Base-by-base conservation (phyloP, 2,888 invertebrate species). In the Linyphia triangularis region DNA sequence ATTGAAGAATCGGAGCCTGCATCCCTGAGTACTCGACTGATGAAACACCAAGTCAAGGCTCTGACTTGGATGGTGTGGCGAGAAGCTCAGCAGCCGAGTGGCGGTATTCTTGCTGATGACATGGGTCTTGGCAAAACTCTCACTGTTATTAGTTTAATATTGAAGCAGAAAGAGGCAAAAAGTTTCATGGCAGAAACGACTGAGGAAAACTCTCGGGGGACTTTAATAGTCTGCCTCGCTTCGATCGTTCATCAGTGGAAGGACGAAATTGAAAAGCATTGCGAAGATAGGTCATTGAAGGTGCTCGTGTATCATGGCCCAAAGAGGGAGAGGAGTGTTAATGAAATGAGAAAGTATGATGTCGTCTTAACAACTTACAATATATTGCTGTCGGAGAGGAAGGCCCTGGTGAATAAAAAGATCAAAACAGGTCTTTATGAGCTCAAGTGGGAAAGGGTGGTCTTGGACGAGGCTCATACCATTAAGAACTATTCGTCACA, bases 401-500 rank as follows among this genome's bases (percentile, higher is more conserved):
- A 89, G 51, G 40, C 82, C 0, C 5, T 67, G 5, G 13, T 91
- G 92, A 30, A 92, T 6, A 51, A 24, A 22, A 22, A 79, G 16
- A 82, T 51, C 22, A 33, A 72, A 69, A 89, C 95, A 0, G 94
- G 95, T 0, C 91, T 97, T 26, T 95, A 95, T 92, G 94, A 95
- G 63, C 94, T 99, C 3, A 94, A 94, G 10, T 99, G 98, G 98
- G 94, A 95, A 0, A 94, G 99, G 73, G 94, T 98, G 2, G 96
- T 99, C 89, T 93, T 99, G 26, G 99, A 99, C 93, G 99, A 99
- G 93, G 99, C 97, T 0, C 99, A 99, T 93, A 94, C 95, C 59
- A 96, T 99, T 9, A 95, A 98, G 91, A 99, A 99, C 93, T 95
- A 96, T 92, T 97, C 97, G 93, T 95, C 96, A 9, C 94, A 95